Base-by-base conservation (phyloP, 2,797 vertebrate genomes). In the Alcedo atthis region DNA sequence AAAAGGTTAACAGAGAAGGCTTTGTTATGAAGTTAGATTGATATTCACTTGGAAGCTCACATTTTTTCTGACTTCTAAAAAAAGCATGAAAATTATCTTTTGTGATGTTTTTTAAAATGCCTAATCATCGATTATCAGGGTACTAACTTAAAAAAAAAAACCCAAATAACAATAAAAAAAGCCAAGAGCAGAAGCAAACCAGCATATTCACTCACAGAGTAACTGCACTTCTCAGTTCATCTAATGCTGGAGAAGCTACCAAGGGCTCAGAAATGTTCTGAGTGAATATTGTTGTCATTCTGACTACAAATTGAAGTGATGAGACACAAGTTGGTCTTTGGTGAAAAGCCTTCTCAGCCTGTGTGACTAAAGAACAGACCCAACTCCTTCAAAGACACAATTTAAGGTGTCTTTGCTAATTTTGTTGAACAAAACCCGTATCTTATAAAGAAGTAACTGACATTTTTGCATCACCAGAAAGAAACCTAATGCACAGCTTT, bases 401-500 rank as follows among this genome's bases (percentile, higher is more conserved):
- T 59, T 58, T n/a, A 33, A 51, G 40, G 9, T 40, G 87, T 42
- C 15, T 3, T 51, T 18, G 25, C 8, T 64, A 30, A 87, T 82
- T 90, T 59, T 19, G 5, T 8, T 69, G 43, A 76, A 73, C 51
- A 14, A 76, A 90, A 93, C 55, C 86, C 75, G 10, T 30, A 59
- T 48, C 84, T 74, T 16, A 4, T 63, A 19, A 59, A 93, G 62
- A 66, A 66, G 63, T 57, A 73, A 45, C 71, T 30, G 81, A 54
- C 74, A 81, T 11, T 16, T 10, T 42, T 53, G 46, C 53, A 79
- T 83, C 67, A 2, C 87, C 61, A 87, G 84, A 91, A 77, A 67
- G 68, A 91, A 95, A 93, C 70, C 26, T 13, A 61, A 89, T 8
- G 66, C 45, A 32, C 32, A 55, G 9, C 22, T 24, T 26, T 46